Evolutionary conservation across 1,140 invertebrate species (phyloP), one percentile per base, ranked within the genome.

Genomic region (Gonatopus flavifemur): DNA sequence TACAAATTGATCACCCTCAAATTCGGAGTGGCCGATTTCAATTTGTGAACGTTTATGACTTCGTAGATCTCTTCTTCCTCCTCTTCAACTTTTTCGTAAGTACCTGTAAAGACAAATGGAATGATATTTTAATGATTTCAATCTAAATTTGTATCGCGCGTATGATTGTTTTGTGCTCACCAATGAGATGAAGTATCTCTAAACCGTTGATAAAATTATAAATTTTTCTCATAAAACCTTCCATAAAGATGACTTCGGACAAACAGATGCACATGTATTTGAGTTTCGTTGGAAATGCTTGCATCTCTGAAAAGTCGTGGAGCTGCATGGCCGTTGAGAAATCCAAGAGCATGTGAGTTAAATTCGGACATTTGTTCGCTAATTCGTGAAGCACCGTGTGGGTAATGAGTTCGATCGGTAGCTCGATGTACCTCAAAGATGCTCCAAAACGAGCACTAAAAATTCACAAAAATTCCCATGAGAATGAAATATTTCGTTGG

Each of bases 191-290:
- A 22, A 99, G 81, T 50, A 98, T 93, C 83, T 99, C 94, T n/a
- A 99, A 72, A 7, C 96, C 97, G 54, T 98, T 98, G 64, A 99
- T 97, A 69, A 98, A 99, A 70, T 98, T 98, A 74, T 99, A 99
- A 55, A 99, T 98, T 78, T 99, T 97, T 50, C 98, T 81, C 94
- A 99, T 98, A 71, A 99, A 99, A n/a, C 97, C 98, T 77, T 99
- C 98, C 90, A 99, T 96, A 76, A 99, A 99, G 69, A 99, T 99
- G 37, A 99, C 97, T 76, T 99, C 97, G 0, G 95, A 98, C 1
- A 99, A 79, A 65, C 97, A 99, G 63, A 99, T 93, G 72, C 96
- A 98, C 79, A 99, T 86, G 66, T 95, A 97, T 21, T 88, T 86
- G 5, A 99, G 78, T 72, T 98, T 98, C n/a, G 96, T 97, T 10